A percentile compares a stretch with the other conserved stretches of the same genome.
These are phyloP conservation scores for Holacanthus passer DNA, from an alignment of 2,113 vertebrate species.

Conservation along the genomic window DNA sequence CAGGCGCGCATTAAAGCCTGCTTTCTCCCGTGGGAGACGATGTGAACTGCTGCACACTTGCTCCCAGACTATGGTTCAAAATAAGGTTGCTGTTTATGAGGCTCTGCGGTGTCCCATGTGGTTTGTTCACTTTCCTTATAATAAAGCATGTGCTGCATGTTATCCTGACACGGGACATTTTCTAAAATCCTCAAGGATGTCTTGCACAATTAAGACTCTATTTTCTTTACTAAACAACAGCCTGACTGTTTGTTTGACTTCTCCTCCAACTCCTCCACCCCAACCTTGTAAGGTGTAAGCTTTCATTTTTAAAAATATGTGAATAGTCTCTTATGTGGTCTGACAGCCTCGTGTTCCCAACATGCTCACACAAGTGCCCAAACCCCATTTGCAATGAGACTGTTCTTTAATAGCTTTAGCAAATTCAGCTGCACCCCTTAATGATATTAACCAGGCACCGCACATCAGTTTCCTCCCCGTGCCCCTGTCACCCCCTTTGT, in stretches of 20 bases:
- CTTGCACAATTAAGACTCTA: neutral
- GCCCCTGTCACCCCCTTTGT: conserved; percentile 59
- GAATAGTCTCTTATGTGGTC: too few species aligned
- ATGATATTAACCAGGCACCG: conserved; percentile 74
- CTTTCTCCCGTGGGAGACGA: conserved; percentile 2
- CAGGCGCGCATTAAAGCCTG: neutral
- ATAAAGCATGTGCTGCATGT: neutral
- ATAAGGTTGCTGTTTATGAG: conserved; percentile 6
- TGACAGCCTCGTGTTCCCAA: conserved; percentile 30
- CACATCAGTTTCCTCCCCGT: conserved; percentile 55
- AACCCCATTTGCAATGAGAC: conserved; percentile 66
- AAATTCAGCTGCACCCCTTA: conserved; percentile 71
- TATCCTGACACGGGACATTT: neutral
- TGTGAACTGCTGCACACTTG: conserved; percentile 7
- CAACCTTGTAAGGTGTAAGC: neutral
- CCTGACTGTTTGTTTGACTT: neutral
- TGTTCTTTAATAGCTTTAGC: conserved; percentile 68
- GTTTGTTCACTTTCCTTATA: neutral
- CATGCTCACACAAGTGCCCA: conserved; percentile 34
- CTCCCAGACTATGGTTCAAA: neutral
- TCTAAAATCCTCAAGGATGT: neutral
- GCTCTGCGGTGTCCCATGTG: neutral
- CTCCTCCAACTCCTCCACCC: neutral
- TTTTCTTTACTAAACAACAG: neutral
- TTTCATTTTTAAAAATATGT: neutral